Base-by-base conservation (phyloP, 2,797 vertebrate genomes). In the Hippopotamyrus pictus region DNA sequence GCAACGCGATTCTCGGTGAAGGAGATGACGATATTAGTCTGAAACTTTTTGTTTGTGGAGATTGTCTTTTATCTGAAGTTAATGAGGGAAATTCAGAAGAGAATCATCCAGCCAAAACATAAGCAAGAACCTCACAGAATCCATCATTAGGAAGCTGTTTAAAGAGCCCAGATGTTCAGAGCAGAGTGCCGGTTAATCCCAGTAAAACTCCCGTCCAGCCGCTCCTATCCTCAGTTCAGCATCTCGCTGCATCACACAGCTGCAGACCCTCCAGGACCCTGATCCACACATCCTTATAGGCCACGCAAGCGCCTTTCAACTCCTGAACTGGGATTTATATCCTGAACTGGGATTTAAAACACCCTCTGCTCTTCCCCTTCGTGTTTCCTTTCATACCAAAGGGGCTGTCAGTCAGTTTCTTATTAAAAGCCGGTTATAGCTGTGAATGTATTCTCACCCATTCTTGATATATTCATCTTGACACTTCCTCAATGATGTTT, bases 381-480 rank as follows among this genome's bases (percentile, higher is more conserved):
- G 0, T 33, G 12, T 33, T 79, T 79, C 73, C 73, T 17, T 19
- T 79, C 73, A 79, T 17, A 79, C 14, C 17, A 41, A 17, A 41
- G 37, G 73, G 17, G 17, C 37, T 79, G 73, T 44, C 73, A 41
- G 73, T 79, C 73, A 8, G 37, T 44, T 19, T 73, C 25, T 33
- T 79, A 79, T 79, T 79, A 44, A 79, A 44, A 44, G 73, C 37
- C 37, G 6, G 73, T 12, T 79, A 44, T 79, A 44, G 73, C 73
- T 79, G 73, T 79, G 73, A 79, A 79, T 44, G 37, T n/a, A 79
- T 44, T n/a, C 33, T 79, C 73, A 79, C 33, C 33, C 73, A n/a
- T 79, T 79, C 14, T 7, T 44, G 73, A 69, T 79, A 79, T n/a
- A 79, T 79, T 79, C 73, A 79, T 79, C 41, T 79, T 79, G 73